Evolutionary conservation across 2,113 vertebrate genomes (phyloP).

Genomic region (Cebidichthys violaceus): DNA sequence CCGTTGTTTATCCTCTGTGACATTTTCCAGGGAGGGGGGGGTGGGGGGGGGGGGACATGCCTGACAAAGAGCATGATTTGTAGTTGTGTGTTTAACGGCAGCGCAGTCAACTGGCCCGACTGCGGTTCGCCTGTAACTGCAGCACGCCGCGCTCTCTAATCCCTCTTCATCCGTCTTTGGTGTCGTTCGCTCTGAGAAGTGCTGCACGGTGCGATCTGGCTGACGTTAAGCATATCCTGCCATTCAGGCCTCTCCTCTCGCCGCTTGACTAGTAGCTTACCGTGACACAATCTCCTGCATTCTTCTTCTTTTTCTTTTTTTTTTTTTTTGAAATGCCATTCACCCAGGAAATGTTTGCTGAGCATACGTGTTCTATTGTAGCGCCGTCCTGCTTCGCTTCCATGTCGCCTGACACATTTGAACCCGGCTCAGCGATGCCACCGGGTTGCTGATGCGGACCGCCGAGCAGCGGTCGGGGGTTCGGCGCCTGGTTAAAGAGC

Average conservation of each 20-base stretch:
- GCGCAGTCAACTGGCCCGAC: slow-evolving; percentile 32
- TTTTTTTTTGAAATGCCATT: slow-evolving; percentile 43
- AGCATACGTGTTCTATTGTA: slow-evolving; percentile 37
- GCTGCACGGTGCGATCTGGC: slow-evolving; percentile 75
- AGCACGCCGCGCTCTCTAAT: slow-evolving; percentile 70
- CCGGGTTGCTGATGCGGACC: not conserved
- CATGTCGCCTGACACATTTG: not conserved
- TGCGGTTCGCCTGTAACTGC: slow-evolving; percentile 48
- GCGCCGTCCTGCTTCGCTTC: slow-evolving; percentile 12
- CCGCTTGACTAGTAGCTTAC: slow-evolving; percentile 67
- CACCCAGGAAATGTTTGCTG: slow-evolving; percentile 62
- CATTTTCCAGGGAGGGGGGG: not conserved
- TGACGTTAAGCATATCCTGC: slow-evolving; percentile 78
- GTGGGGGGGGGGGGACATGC: not conserved
- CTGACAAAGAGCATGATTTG: slow-evolving; percentile 32
- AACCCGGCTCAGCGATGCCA: slow-evolving; percentile 5
- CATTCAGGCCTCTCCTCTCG: slow-evolving; percentile 73
- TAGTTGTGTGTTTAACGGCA: slow-evolving; percentile 49
- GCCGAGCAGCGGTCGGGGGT: not conserved
- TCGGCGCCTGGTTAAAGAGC: slow-evolving; percentile 6
- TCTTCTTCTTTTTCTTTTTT: slow-evolving; percentile 48
- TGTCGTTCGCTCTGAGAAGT: slow-evolving; percentile 73
- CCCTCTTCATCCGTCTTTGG: slow-evolving; percentile 68
- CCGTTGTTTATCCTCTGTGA: slow-evolving; percentile 52
- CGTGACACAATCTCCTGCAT: slow-evolving; percentile 73